phyloP scores from a whole-genome alignment of 2,113 vertebrate species.

The Gymnobelideus leadbeateri region DNA sequence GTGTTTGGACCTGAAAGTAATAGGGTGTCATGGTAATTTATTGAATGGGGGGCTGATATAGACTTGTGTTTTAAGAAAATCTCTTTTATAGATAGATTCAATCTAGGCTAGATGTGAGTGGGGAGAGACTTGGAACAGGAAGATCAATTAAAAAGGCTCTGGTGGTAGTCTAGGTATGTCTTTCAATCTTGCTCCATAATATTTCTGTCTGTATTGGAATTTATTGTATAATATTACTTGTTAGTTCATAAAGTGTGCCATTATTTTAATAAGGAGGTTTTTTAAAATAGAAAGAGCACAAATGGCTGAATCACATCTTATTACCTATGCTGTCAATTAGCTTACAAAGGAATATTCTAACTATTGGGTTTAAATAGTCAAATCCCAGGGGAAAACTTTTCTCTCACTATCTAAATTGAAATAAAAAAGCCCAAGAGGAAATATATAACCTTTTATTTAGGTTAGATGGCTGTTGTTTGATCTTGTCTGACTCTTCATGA shows the following conservation, averaged over 20 bases:
- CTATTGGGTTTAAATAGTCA: not conserved
- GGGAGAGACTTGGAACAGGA: not conserved
- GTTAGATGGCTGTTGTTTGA: not conserved
- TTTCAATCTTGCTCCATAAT: not conserved
- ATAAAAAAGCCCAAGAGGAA: not conserved
- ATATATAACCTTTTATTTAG: not conserved
- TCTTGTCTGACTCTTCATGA: no score
- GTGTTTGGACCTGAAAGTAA: not conserved
- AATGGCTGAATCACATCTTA: not conserved
- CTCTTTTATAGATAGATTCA: not conserved
- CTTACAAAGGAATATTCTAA: not conserved
- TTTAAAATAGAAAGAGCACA: not conserved
- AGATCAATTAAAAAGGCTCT: not conserved
- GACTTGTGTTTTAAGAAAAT: not conserved
- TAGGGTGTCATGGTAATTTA: not conserved
- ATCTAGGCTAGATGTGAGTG: not conserved
- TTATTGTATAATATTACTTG: not conserved
- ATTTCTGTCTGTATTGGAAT: not conserved
- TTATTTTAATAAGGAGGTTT: not conserved
- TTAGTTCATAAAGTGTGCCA: not conserved
- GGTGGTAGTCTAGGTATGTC: not conserved
- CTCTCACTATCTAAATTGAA: not conserved
- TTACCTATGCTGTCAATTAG: not conserved
- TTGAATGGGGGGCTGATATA: not conserved
- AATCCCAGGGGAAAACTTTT: not conserved